phyloP scores from a whole-genome alignment of 2,113 vertebrate species.

The Mustela lutreola region DNA sequence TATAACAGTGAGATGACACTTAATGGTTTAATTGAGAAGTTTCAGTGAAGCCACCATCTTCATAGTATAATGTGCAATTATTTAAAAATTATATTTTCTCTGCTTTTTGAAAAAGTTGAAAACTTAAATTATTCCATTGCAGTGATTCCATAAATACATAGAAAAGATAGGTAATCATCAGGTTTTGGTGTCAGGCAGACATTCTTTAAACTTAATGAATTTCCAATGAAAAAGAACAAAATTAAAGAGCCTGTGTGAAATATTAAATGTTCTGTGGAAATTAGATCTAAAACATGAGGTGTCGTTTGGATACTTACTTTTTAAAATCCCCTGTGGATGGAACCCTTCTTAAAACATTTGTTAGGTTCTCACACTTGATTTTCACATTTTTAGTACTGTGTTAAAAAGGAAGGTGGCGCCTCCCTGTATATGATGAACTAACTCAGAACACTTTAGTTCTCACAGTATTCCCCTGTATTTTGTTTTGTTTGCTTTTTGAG shows the following conservation, averaged over 20 bases:
- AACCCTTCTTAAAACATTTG: conserved; percentile 2
- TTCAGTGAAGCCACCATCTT: not conserved
- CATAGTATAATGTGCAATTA: not conserved
- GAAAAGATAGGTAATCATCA: not conserved
- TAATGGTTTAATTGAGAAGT: conserved; percentile 25
- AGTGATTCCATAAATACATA: not conserved
- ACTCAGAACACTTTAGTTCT: not conserved
- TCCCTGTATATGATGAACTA: not conserved
- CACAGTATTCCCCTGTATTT: not conserved
- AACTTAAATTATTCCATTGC: not conserved
- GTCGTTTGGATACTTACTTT: not conserved
- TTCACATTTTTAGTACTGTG: conserved; percentile 10
- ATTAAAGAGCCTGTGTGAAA: not conserved
- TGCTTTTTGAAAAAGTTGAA: not conserved
- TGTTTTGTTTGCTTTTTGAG: not conserved
- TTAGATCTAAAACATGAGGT: conserved; percentile 18
- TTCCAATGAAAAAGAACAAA: conserved; percentile 22
- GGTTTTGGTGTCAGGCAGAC: not conserved
- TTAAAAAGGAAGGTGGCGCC: not conserved
- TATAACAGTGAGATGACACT: not conserved
- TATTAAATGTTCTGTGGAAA: conserved; percentile 38
- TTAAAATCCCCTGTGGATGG: not conserved
- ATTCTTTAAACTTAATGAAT: conserved; percentile 8
- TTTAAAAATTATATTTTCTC: not conserved
- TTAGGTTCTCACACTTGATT: not conserved